phyloP scores from a whole-genome alignment of 2,797 vertebrate genomes.

The Acrocephalus scirpaceus region DNA sequence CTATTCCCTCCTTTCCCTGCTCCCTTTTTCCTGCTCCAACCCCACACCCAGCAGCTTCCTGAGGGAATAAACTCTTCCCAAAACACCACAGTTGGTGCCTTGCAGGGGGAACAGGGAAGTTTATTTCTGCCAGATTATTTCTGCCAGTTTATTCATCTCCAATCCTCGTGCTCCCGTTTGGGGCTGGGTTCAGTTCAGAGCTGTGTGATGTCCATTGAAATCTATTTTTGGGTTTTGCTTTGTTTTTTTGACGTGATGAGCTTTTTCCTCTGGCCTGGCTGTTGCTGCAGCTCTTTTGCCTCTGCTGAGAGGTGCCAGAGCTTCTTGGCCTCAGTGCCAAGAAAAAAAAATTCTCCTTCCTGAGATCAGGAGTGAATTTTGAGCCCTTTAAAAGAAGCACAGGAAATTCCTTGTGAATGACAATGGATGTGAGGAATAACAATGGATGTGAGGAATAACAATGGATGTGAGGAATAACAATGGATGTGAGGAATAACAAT shows the following conservation, averaged over 20 bases:
- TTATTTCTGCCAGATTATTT: neutral
- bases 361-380: neutral
- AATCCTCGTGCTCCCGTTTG: neutral
- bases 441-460: neutral
- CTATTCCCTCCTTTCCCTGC: neutral
- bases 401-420: neutral
- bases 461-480: too few species aligned
- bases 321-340: neutral
- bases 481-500: too few species aligned
- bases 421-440: neutral
- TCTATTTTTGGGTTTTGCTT: neutral
- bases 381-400: neutral
- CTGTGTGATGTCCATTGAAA: neutral
- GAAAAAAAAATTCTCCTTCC: neutral
- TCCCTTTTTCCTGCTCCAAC: neutral
- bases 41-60: neutral
- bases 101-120: neutral
- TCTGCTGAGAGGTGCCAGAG: neutral
- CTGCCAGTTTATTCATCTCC: neutral
- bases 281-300: neutral
- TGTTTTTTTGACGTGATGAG: neutral
- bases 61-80: neutral
- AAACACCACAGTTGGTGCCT: neutral
- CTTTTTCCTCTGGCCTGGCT: neutral
- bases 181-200: neutral